Base-by-base conservation (phyloP, 2,797 vertebrate species). In the Lemur catta region DNA sequence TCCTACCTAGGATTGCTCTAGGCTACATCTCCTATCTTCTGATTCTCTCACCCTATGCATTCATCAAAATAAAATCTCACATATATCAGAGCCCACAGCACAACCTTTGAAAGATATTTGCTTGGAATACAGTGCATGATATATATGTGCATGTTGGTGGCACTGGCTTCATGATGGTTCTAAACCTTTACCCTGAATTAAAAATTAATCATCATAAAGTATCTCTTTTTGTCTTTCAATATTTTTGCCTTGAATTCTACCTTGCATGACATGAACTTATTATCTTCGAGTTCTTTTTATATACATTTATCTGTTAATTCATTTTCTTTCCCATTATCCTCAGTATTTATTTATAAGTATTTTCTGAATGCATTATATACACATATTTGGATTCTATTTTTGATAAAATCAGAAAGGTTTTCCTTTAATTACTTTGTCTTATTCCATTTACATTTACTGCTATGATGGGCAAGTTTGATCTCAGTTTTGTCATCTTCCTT, bases 51-150 rank as follows among this genome's bases (percentile, higher is more conserved):
- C 2, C 12, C 8, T 46, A 1, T 33, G 38, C 12, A 17, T 13
- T 11, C 24, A 18, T 22, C n/a, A 75, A 11, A 57, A 41, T 8
- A 46, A 72, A 79, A 33, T 24, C 24, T 41, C 22, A 22, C 18
- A 6, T 15, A 8, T 10, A 2, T 48, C 38, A 28, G 33, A 72
- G 33, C 28, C 41, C 24, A 10, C 3, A 13, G 13, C 20, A 26
- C 1, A 18, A 7, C 0, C 1, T 15, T 41, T 2, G 2, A 26
- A 50, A 18, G 26, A n/a, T 0, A 1, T 35, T 35, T 22, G 48
- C 63, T 78, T 14, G 35, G 75, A 55, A 20, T 24, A 18, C 14
- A 22, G 20, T 15, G 8, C 63, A 4, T 9, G 13, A 14, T 13
- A 7, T 1, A 14, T 13, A 7, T 1, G 2, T 0, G 17, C 26